Conservation (phyloP, 2,797 vertebrate genomes). For the Podarcis lilfordi region DNA sequence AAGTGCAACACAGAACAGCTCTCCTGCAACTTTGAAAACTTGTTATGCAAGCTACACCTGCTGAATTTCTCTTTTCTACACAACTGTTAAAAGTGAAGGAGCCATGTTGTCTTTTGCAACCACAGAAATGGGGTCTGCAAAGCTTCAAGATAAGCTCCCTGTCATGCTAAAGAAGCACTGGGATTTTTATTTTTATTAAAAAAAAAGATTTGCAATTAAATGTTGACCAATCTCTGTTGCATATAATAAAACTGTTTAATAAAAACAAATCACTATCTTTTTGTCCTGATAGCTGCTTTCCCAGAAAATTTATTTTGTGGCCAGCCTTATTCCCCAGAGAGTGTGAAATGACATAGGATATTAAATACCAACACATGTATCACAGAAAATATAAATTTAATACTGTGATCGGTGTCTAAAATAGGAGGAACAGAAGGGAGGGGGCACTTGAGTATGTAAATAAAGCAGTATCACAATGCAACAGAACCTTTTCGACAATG, state of each 20-base stretch:
- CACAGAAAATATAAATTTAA: background rate
- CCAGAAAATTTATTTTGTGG: constrained; percentile 10
- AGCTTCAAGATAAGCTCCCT: background rate
- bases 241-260: constrained; percentile 21
- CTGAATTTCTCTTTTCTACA: too few relatives aligned
- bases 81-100: too few relatives aligned
- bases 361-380: background rate
- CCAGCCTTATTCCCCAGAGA: background rate
- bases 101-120: background rate
- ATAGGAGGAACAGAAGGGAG: background rate
- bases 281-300: background rate
- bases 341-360: background rate
- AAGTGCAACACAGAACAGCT: background rate
- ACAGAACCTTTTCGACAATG: constrained; percentile 15
- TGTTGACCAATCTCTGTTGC: background rate
- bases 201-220: background rate
- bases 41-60: background rate
- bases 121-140: background rate
- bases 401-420: constrained; percentile 21
- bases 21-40: background rate
- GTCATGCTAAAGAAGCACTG: background rate
- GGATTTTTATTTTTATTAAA: background rate
- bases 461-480: constrained; percentile 25
- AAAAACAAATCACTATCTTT: rapidly evolving
- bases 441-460: constrained; percentile 20